Evolutionary conservation across 2,797 vertebrate species (phyloP).

Genomic region (Rhinichthys osculus): DNA sequence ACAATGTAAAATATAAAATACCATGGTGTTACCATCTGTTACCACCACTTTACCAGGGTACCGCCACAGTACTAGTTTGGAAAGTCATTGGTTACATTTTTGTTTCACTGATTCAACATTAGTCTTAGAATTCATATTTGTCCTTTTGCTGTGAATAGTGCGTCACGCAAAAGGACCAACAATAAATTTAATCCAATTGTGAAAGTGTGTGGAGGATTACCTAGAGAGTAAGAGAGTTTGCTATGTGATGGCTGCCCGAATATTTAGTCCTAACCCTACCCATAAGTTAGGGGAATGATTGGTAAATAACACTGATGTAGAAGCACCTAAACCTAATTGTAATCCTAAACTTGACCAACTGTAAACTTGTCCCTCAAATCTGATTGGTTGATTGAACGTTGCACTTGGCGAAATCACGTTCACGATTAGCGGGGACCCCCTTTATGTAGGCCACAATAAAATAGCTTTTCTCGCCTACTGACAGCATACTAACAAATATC

Average conservation of each 20-base stretch:
- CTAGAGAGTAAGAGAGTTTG: background rate
- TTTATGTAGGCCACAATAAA: background rate
- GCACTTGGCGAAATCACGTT: too few species aligned
- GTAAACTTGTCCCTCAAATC: too few species aligned
- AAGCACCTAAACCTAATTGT: too few species aligned
- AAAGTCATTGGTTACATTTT: background rate
- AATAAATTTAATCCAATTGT: background rate
- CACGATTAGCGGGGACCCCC: background rate
- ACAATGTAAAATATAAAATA: background rate
- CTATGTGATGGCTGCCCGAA: background rate
- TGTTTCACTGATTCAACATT: background rate
- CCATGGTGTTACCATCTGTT: background rate
- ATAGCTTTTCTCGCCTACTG: background rate
- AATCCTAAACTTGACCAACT: too few species aligned
- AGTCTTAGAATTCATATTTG: background rate
- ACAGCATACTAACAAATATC: background rate
- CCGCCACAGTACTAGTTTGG: background rate
- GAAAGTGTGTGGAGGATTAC: background rate
- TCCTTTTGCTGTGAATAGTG: background rate
- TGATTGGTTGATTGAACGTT: too few species aligned
- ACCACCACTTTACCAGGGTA: background rate
- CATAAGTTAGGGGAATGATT: too few species aligned
- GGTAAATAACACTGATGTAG: too few species aligned
- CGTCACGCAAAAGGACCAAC: background rate
- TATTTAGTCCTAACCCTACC: background rate